Conservation (phyloP, 2,888 invertebrate species). For the Poecilus cupreus region DNA sequence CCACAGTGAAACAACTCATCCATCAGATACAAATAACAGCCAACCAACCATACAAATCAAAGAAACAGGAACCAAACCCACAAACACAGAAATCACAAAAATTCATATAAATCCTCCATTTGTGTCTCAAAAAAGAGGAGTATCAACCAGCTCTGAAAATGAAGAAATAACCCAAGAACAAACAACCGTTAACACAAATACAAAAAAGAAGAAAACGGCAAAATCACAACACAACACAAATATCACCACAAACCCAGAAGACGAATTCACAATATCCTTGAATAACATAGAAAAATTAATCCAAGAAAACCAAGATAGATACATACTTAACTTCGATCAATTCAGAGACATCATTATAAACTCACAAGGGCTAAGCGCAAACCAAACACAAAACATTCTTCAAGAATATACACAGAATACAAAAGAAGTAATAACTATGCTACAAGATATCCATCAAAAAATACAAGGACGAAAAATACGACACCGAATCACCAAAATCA, state of each 20-base stretch:
- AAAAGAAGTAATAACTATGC: not conserved
- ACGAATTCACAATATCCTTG: not conserved
- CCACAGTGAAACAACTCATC: too few species aligned
- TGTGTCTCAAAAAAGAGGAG: too few species aligned
- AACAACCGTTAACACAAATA: too few species aligned
- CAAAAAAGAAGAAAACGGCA: not conserved
- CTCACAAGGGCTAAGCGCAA: not conserved
- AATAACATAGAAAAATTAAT: not conserved
- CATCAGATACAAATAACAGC: too few species aligned
- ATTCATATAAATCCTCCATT: too few species aligned
- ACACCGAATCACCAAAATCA: not conserved
- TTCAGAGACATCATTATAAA: not conserved
- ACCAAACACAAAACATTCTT: not conserved
- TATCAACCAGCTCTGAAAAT: too few species aligned
- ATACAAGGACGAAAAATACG: not conserved
- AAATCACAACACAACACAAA: too few species aligned
- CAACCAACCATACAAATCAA: too few species aligned
- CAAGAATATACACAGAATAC: not conserved
- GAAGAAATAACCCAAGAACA: too few species aligned
- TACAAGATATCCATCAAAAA: not conserved
- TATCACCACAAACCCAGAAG: not conserved
- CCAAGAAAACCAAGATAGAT: not conserved
- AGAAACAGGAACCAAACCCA: too few species aligned
- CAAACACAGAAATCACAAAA: too few species aligned
- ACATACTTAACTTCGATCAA: not conserved